Evolutionary conservation across 2,888 invertebrate genomes (phyloP).

Genomic region (Caenorhabditis afra): DNA sequence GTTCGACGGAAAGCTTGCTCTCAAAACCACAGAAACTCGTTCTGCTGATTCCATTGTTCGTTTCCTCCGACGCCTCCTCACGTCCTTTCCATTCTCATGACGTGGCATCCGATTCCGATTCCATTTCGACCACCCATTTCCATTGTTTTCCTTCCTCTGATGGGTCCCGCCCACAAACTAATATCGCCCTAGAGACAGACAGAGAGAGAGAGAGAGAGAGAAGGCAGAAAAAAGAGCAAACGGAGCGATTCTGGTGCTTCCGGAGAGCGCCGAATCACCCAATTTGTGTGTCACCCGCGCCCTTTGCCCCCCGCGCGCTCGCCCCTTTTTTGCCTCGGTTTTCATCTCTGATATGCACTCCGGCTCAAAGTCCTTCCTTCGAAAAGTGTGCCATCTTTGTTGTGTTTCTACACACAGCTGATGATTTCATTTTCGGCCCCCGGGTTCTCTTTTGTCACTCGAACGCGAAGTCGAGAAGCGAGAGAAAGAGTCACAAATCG

Average conservation of each 20-base stretch:
- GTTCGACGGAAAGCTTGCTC: too few species aligned
- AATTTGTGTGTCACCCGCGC: slow-evolving; percentile 31
- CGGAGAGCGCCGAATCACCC: slow-evolving; percentile 33
- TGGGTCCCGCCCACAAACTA: slow-evolving; percentile 30
- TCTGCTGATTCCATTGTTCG: not conserved
- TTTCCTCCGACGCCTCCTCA: not conserved
- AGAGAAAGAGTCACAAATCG: slow-evolving; percentile 50
- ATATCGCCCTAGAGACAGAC: slow-evolving; percentile 10
- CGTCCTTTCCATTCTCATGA: not conserved
- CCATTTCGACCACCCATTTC: not conserved
- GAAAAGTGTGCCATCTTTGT: slow-evolving; percentile 20
- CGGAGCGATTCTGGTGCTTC: not conserved
- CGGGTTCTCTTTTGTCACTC: slow-evolving; percentile 39
- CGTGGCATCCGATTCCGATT: slow-evolving; percentile 5
- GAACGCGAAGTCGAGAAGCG: too few species aligned
- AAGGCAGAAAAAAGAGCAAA: too few species aligned
- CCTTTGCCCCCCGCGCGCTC: slow-evolving; percentile 15
- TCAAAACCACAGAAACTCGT: too few species aligned
- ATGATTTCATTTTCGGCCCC: slow-evolving; percentile 32
- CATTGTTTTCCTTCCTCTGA: slow-evolving; percentile 11
- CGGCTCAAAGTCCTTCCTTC: slow-evolving; percentile 32
- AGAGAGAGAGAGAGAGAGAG: too few species aligned
- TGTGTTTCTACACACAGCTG: slow-evolving; percentile 18
- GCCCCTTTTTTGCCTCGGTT: slow-evolving; percentile 14
- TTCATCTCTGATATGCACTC: slow-evolving; percentile 45